Conservation (phyloP, 2,797 vertebrate genomes). For the Heteromormyrus szaboi region DNA sequence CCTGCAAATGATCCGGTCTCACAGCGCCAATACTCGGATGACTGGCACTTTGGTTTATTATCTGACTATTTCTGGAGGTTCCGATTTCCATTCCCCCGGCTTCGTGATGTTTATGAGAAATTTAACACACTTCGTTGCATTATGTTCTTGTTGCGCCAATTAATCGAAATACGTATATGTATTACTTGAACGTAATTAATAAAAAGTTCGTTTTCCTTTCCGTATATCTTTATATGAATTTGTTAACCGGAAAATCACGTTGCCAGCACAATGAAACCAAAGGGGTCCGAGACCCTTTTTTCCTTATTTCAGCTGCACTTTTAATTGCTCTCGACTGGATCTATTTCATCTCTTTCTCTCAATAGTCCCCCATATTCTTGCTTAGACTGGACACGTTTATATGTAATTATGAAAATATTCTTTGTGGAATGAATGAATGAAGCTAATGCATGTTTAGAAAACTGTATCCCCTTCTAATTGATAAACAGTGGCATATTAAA, state of each 20-base stretch:
- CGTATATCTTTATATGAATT: neutral
- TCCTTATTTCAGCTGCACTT: neutral
- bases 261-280: neutral
- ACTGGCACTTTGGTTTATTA: neutral
- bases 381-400: neutral
- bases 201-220: neutral
- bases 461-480: neutral
- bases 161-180: neutral
- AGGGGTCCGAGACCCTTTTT: neutral
- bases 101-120: neutral
- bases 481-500: neutral
- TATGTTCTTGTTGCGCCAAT: neutral
- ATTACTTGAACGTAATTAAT: neutral
- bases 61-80: neutral
- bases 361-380: neutral
- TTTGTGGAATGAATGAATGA: neutral
- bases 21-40: neutral
- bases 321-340: neutral
- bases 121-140: neutral
- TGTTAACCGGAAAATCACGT: neutral
- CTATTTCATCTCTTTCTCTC: neutral
- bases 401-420: neutral
- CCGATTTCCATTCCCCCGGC: neutral
- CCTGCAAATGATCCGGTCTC: neutral
- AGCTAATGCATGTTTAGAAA: neutral